A percentile compares a stretch with the other conserved stretches of the same genome.
Conservation (phyloP, 1,140 invertebrate species). For the Pectinophora gossypiella region DNA sequence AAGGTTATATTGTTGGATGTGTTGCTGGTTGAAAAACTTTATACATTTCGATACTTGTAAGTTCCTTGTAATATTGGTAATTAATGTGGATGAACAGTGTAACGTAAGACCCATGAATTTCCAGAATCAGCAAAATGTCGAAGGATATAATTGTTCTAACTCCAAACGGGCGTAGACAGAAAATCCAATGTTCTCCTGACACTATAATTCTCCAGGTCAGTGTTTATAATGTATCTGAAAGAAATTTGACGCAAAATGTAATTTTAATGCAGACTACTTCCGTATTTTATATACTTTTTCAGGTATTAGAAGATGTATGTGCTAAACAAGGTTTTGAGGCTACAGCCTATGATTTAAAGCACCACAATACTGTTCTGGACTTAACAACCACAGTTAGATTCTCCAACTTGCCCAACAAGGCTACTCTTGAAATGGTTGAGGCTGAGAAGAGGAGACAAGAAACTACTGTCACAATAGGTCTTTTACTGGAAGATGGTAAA, state of each 20-base stretch:
- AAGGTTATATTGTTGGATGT: too few species aligned
- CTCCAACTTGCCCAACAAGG: slow-evolving; percentile 89
- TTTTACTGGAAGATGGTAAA: slow-evolving; percentile 84
- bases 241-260: too few species aligned
- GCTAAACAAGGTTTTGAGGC: slow-evolving; percentile 82
- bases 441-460: slow-evolving; percentile 77
- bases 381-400: slow-evolving; percentile 83
- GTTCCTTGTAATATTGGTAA: too few species aligned
- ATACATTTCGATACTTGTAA: too few species aligned
- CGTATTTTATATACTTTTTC: slow-evolving; percentile 3
- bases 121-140: slow-evolving; percentile 56
- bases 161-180: slow-evolving; percentile 82
- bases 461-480: slow-evolving; percentile 80
- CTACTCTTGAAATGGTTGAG: slow-evolving; percentile 85
- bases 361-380: slow-evolving; percentile 85
- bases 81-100: too few species aligned
- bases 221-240: background rate
- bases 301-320: slow-evolving; percentile 89
- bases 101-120: too few species aligned
- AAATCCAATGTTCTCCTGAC: slow-evolving; percentile 81
- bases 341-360: slow-evolving; percentile 85
- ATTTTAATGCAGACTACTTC: too few species aligned
- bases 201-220: slow-evolving; percentile 82
- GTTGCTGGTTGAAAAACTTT: too few species aligned
- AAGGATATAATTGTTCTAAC: slow-evolving; percentile 77